Conservation (phyloP, 92 coral and sea anemone species). For the Desmophyllum pertusum region DNA sequence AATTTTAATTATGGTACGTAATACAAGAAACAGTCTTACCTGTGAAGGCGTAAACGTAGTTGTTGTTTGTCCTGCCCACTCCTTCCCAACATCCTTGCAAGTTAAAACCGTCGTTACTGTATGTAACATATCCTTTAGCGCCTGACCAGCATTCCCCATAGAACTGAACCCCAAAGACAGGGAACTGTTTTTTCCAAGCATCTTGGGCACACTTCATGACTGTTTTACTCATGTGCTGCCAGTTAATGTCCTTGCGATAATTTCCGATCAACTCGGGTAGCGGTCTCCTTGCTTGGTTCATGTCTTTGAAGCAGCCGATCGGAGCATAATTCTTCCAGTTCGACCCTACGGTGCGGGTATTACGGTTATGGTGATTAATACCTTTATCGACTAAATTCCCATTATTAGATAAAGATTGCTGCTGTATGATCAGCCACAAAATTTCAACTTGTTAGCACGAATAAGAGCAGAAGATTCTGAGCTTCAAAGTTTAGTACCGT, state of each 20-base stretch:
- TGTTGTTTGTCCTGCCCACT: conserved; percentile 48
- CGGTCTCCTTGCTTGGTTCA: conserved; percentile 39
- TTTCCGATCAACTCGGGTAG: conserved; percentile 61
- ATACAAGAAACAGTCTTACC: conserved; percentile 28
- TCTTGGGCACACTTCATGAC: conserved; percentile 58
- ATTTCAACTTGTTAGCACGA: no score
- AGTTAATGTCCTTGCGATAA: conserved; percentile 63
- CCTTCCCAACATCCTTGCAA: conserved; percentile 63
- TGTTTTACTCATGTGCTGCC: conserved; percentile 63
- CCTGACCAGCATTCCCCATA: conserved; percentile 94
- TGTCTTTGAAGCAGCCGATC: conserved; percentile 78
- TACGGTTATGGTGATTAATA: background rate
- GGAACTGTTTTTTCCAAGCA: conserved; percentile 56
- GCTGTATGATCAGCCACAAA: no score
- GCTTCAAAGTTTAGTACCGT: no score
- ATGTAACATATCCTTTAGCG: conserved; percentile 40
- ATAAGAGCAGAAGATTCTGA: no score
- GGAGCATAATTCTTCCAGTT: conserved; percentile 31
- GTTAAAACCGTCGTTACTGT: conserved; percentile 55
- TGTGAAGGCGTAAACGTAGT: conserved; percentile 66
- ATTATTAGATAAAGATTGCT: no score
- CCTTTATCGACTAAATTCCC: no score
- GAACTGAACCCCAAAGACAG: conserved; percentile 78
- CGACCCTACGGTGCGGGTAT: background rate
- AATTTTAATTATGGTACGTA: no score